Evolutionary conservation across 2,113 vertebrate genomes (phyloP), one percentile per base, ranked within the genome.

Genomic region (Mandrillus leucophaeus): DNA sequence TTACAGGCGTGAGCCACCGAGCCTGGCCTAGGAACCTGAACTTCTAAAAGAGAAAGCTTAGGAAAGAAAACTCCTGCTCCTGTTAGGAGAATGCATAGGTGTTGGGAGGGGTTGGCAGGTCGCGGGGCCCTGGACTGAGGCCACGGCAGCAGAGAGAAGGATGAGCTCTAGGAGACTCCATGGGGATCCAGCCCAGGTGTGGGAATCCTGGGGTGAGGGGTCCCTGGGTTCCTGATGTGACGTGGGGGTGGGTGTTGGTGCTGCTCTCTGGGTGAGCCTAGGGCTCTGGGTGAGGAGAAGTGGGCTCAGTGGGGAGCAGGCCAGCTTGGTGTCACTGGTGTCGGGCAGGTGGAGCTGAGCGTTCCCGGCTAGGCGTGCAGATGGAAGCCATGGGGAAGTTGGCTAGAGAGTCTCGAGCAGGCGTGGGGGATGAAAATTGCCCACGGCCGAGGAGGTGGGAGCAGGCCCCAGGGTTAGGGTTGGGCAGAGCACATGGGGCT

Each of bases 91-190:
- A 45, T 40, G 45, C 40, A 8, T 23, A 35, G 59, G 23, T 12
- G 1, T 48, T 85, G 66, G 45, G 52, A 90, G 38, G n/a, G 40
- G 13, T 48, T 11, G 10, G 22, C 57, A 50, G 81, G 55, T 82
- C 1, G 0, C 40, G 10, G 48, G 25, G 23, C 4, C 59, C 52
- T 50, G 32, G 73, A 79, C 12, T 16, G 43, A 50, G n/a, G 13
- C 72, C 7, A 8, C 55, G 1, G 1, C 23, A 35, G 64, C 73
- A 50, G 38, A 68, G 86, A 79, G 66, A 25, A 32, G n/a, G 20
- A 35, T 0, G 1, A n/a, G 11, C 12, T 64, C 59, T 2, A 0
- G 11, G 68, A 57, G 92, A 38, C 20, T 27, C 0, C 0, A 7
- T 14, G 23, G 17, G 40, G 55, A 27, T 50, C 27, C 27, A 38